phyloP scores from a whole-genome alignment of 2,888 invertebrate genomes.

The Phengaris alcon region DNA sequence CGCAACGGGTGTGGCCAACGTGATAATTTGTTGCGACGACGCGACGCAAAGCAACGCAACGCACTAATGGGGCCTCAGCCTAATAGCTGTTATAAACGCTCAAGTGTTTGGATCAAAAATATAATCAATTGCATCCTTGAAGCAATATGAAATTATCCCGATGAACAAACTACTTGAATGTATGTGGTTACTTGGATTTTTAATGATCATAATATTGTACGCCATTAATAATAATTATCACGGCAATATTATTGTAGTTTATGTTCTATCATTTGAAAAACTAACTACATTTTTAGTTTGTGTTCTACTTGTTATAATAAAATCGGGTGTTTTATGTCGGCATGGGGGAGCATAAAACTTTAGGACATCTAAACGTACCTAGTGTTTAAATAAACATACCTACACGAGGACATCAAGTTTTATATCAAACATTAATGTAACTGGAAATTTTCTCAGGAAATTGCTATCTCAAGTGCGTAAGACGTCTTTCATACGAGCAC shows the following conservation, averaged over 20 bases:
- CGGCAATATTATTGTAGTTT: too few relatives aligned
- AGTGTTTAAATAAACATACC: slow-evolving; percentile 15
- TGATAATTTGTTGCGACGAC: too few relatives aligned
- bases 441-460: slow-evolving; percentile 6
- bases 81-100: too few relatives aligned
- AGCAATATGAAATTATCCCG: too few relatives aligned
- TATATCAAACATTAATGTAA: slow-evolving; percentile 14
- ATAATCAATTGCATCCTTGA: too few relatives aligned
- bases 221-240: not conserved
- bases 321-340: not conserved
- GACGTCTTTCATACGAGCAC: not conserved
- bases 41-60: too few relatives aligned
- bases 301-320: not conserved
- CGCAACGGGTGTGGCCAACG: too few relatives aligned
- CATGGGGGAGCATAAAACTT: not conserved
- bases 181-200: too few relatives aligned
- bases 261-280: not conserved
- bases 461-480: not conserved
- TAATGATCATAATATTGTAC: not conserved
- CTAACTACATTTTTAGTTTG: not conserved
- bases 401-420: slow-evolving; percentile 5
- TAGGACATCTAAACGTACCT: not conserved
- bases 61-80: too few relatives aligned
- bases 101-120: too few relatives aligned
- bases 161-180: too few relatives aligned